phyloP scores from a whole-genome alignment of 2,888 invertebrate species.

The Tubulanus polymorphus region DNA sequence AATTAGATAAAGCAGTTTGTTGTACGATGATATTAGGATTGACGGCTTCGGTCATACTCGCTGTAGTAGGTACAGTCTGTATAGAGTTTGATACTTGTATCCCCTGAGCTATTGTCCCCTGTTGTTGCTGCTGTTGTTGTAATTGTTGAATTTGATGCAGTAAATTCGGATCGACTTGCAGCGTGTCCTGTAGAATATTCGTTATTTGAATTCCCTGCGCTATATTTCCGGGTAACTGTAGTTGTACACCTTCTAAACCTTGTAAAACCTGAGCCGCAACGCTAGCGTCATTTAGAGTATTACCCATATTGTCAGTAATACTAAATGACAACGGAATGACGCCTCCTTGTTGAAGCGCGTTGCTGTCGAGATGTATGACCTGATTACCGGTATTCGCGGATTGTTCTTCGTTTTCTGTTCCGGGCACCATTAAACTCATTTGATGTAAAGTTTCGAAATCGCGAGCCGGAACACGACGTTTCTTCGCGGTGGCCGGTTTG shows the following conservation, averaged over 20 bases:
- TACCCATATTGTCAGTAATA: constrained; percentile 16
- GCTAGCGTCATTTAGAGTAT: constrained; percentile 25
- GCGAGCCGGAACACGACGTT: constrained; percentile 18
- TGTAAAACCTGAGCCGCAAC: constrained; percentile 40
- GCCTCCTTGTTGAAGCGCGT: constrained; percentile 30
- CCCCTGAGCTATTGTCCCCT: not conserved
- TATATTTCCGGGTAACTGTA: constrained; percentile 45
- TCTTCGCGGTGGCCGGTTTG: constrained; percentile 34
- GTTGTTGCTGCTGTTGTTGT: constrained; percentile 18
- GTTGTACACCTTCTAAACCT: constrained; percentile 46
- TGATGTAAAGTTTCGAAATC: not conserved
- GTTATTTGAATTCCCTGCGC: constrained; percentile 51
- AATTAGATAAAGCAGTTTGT: constrained; percentile 21
- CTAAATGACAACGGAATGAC: constrained; percentile 39
- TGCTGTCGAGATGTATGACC: constrained; percentile 32
- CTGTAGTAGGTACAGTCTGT: constrained; percentile 34
- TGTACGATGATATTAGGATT: constrained; percentile 47
- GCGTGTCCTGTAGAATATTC: constrained; percentile 46
- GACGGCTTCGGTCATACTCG: constrained; percentile 26
- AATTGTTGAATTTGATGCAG: constrained; percentile 54
- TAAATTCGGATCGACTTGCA: constrained; percentile 56
- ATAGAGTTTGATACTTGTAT: constrained; percentile 23
- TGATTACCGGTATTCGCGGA: constrained; percentile 16
- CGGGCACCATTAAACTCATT: not conserved
- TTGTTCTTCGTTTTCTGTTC: no score